phyloP scores from a whole-genome alignment of 2,113 vertebrate genomes.

The Chaenocephalus aceratus region DNA sequence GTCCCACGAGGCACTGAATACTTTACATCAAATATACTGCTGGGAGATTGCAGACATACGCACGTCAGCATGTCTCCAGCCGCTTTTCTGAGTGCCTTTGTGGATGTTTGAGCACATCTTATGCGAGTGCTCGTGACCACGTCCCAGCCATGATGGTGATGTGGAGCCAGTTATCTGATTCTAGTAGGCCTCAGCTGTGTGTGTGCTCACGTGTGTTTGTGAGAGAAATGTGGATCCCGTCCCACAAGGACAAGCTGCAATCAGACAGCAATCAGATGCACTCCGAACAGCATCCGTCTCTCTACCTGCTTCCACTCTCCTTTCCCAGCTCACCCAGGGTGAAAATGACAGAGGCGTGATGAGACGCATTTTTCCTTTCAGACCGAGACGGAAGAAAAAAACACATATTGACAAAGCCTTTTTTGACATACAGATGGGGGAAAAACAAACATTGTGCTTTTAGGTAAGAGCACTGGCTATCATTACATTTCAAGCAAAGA shows the following conservation, averaged over 20 bases:
- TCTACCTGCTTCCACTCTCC: constrained; percentile 1
- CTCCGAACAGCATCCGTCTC: constrained; percentile 45
- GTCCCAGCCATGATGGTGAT: constrained; percentile 9
- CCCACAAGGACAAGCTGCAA: constrained; percentile 61
- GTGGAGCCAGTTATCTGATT: constrained; percentile 24
- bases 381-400: not conserved
- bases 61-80: not conserved
- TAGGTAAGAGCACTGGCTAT: not conserved
- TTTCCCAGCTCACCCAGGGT: constrained; percentile 25
- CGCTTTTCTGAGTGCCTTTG: constrained; percentile 16
- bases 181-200: constrained; percentile 7
- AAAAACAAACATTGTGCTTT: constrained; percentile 11
- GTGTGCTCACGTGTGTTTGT: constrained; percentile 3
- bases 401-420: not conserved
- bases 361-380: constrained; percentile 40
- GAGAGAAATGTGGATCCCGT: constrained; percentile 15
- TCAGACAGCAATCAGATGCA: constrained; percentile 71
- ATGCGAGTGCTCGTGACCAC: not conserved
- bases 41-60: constrained; percentile 16
- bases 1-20: constrained; percentile 26
- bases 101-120: constrained; percentile 13
- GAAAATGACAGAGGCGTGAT: constrained; percentile 47
- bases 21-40: constrained; percentile 24
- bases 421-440: not conserved
- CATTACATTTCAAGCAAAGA: constrained; percentile 14